phyloP scores from a whole-genome alignment of 2,113 vertebrate genomes.

The Lanius ludovicianus region DNA sequence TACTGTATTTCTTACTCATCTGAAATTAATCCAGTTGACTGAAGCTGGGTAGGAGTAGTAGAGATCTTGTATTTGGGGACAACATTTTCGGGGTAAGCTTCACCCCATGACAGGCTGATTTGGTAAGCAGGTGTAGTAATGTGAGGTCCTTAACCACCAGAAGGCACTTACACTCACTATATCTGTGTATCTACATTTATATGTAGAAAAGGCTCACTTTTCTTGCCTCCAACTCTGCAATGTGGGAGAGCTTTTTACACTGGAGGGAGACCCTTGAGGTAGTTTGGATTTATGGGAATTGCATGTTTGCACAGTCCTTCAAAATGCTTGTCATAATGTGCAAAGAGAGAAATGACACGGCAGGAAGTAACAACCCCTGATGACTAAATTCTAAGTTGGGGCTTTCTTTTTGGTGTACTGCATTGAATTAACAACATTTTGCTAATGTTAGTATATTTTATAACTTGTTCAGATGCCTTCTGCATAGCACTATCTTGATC shows the following conservation, averaged over 20 bases:
- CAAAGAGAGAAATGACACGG: not conserved
- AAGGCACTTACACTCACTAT: not conserved
- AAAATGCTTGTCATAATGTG: not conserved
- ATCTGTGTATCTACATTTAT: not conserved
- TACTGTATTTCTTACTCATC: not conserved
- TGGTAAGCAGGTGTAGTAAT: not conserved
- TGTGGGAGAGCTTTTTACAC: not conserved
- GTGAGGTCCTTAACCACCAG: not conserved
- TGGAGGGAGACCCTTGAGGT: not conserved
- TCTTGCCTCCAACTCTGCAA: not conserved
- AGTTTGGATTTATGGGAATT: not conserved
- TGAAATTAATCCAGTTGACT: not conserved
- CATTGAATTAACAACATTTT: not conserved
- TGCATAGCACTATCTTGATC: not conserved
- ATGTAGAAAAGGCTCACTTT: not conserved
- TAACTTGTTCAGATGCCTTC: not conserved
- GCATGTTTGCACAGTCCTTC: not conserved
- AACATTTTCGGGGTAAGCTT: not conserved
- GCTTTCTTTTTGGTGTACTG: not conserved
- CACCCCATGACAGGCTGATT: not conserved
- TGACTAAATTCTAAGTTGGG: not conserved
- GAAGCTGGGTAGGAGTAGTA: not conserved
- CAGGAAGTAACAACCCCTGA: not conserved
- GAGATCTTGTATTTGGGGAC: fast-evolving
- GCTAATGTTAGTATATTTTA: not conserved